Conservation (phyloP, 1,140 invertebrate species). For the Nymphalis io region DNA sequence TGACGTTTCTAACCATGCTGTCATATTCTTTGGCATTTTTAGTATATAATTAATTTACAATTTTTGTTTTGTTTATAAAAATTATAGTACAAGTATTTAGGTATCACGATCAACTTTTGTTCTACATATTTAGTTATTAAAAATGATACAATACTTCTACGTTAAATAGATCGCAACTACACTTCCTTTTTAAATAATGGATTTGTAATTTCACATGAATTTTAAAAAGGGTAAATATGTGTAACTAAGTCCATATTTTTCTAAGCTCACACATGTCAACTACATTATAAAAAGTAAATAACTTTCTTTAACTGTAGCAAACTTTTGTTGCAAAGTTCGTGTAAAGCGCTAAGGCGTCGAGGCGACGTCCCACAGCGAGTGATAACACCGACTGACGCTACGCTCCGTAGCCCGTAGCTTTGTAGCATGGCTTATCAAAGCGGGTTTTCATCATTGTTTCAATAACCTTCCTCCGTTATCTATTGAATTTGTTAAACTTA, state of each 20-base stretch:
- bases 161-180: too few species aligned
- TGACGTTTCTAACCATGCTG: slow-evolving; percentile 24
- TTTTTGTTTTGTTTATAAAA: background rate
- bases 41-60: too few species aligned
- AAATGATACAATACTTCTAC: too few species aligned
- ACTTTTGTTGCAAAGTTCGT: background rate
- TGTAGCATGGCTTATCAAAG: slow-evolving; percentile 1
- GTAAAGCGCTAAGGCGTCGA: background rate
- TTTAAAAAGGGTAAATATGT: too few species aligned
- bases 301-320: background rate
- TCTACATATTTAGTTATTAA: too few species aligned
- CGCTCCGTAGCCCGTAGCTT: slow-evolving; percentile 14
- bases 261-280: background rate
- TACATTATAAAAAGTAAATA: background rate
- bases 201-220: too few species aligned
- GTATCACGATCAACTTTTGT: background rate
- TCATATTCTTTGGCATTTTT: slow-evolving; percentile 11
- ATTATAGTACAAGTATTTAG: background rate
- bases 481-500: too few species aligned
- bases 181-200: too few species aligned
- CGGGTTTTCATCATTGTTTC: too few species aligned
- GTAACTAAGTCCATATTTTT: background rate
- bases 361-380: slow-evolving; percentile 4
- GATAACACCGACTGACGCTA: slow-evolving; percentile 16
- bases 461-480: too few species aligned